Evolutionary conservation across 2,888 invertebrate species (phyloP).

Genomic region (Lasioglossum malachurum): DNA sequence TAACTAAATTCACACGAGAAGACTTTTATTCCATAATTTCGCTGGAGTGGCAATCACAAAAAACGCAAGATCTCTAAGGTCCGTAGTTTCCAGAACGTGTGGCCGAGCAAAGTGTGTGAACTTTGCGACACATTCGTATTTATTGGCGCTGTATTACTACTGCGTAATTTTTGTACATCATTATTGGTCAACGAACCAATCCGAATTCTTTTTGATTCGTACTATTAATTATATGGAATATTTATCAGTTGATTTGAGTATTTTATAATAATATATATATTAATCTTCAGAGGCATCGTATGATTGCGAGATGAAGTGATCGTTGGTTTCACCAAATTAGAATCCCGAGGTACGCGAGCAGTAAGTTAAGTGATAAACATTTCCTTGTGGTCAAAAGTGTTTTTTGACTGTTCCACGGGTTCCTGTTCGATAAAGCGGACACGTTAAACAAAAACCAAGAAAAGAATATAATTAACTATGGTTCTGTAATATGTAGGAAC

Average conservation of each 20-base stretch:
- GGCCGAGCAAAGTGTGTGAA: conserved; percentile 11
- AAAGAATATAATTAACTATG: not conserved
- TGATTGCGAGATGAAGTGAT: conserved; percentile 19
- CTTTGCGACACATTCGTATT: conserved; percentile 39
- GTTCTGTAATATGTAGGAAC: conserved; percentile 5
- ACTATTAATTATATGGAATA: conserved; percentile 54
- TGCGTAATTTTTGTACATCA: conserved; percentile 57
- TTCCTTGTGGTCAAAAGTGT: conserved; percentile 30
- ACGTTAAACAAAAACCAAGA: not conserved
- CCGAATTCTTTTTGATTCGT: conserved; percentile 52
- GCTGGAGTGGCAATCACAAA: conserved; percentile 39
- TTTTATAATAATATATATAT: conserved; percentile 37
- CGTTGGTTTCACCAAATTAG: conserved; percentile 24
- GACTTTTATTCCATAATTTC: conserved; percentile 55
- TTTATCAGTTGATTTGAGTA: conserved; percentile 44
- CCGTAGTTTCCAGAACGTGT: conserved; percentile 35
- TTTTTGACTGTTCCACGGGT: conserved; percentile 8
- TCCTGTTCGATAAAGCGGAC: conserved; percentile 19
- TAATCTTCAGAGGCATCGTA: conserved; percentile 15
- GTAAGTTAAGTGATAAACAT: conserved; percentile 35
- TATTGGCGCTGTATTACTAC: conserved; percentile 66
- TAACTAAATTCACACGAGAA: conserved; percentile 49
- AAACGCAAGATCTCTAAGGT: conserved; percentile 56
- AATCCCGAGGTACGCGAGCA: conserved; percentile 21
- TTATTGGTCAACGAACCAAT: conserved; percentile 43